Conservation (phyloP, 2,113 vertebrate species). For the Callospermophilus lateralis region DNA sequence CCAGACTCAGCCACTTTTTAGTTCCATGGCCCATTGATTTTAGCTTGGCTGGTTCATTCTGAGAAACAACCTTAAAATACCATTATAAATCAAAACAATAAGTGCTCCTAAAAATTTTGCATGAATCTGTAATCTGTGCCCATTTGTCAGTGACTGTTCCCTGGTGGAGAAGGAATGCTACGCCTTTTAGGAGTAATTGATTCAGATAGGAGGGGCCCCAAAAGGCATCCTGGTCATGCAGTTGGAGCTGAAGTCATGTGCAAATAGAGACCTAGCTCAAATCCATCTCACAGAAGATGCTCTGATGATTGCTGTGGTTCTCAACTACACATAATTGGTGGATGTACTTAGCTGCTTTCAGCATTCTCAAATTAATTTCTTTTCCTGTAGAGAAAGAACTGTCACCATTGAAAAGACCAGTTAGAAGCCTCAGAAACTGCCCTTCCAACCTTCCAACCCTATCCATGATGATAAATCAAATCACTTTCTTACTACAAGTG, state of each 20-base stretch:
- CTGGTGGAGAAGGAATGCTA: neutral
- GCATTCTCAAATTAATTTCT: constrained; percentile 26
- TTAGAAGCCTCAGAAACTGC: neutral
- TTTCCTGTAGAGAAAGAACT: constrained; percentile 12
- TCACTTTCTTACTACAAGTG: neutral
- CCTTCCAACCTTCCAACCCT: neutral
- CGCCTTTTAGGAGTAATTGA: neutral
- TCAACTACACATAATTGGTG: neutral
- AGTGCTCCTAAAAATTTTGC: neutral
- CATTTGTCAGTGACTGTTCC: neutral
- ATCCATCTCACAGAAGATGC: no score
- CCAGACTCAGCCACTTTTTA: neutral
- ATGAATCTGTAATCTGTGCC: neutral
- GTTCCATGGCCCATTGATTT: neutral
- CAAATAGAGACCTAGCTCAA: neutral
- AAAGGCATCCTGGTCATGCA: neutral
- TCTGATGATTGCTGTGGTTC: neutral
- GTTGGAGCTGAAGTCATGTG: neutral
- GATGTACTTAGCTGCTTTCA: neutral
- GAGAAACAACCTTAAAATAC: neutral
- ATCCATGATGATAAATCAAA: neutral
- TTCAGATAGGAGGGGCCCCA: rapidly evolving
- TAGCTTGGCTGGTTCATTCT: neutral
- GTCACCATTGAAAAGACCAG: neutral
- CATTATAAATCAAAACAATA: neutral